These are phyloP conservation scores for Anser cygnoides DNA, from an alignment of 2,113 vertebrate species.

Conservation along the genomic window DNA sequence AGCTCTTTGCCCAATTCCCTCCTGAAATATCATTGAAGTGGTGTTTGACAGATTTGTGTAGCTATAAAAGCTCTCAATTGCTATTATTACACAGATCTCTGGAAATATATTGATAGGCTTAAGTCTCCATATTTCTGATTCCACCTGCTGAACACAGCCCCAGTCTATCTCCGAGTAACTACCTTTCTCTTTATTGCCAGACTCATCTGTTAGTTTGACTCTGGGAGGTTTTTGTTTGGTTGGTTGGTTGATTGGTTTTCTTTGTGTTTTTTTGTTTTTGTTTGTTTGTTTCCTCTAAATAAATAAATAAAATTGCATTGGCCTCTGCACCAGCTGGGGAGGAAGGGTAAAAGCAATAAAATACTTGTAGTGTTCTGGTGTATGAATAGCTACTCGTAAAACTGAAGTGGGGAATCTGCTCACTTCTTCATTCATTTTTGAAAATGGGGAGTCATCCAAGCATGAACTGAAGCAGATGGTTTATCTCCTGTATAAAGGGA, in stretches of 20 bases:
- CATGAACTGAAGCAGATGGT: background rate
- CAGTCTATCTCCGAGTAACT: background rate
- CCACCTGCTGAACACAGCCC: background rate
- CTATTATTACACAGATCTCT: constrained; percentile 2
- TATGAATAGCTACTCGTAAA: background rate
- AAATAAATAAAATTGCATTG: background rate
- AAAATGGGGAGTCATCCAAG: background rate
- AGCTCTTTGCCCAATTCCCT: background rate
- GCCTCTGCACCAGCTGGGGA: background rate
- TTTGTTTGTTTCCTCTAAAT: too few species aligned
- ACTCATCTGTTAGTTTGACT: background rate
- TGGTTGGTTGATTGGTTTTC: too few species aligned
- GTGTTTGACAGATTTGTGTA: constrained; percentile 40
- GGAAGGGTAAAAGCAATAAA: background rate
- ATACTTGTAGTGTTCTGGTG: background rate
- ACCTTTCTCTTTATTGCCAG: background rate
- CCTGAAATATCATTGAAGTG: constrained; percentile 3
- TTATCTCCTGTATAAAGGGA: background rate
- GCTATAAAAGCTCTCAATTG: constrained; percentile 35
- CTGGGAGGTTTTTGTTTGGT: background rate
- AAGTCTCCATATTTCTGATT: background rate
- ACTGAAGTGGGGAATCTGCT: background rate
- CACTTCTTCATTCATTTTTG: background rate
- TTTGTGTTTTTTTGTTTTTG: too few species aligned
- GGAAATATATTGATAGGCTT: constrained; percentile 14